Evolutionary conservation across 2,888 invertebrate genomes (phyloP), one percentile per base, ranked within the genome.

Genomic region (Cynaeus angustus): DNA sequence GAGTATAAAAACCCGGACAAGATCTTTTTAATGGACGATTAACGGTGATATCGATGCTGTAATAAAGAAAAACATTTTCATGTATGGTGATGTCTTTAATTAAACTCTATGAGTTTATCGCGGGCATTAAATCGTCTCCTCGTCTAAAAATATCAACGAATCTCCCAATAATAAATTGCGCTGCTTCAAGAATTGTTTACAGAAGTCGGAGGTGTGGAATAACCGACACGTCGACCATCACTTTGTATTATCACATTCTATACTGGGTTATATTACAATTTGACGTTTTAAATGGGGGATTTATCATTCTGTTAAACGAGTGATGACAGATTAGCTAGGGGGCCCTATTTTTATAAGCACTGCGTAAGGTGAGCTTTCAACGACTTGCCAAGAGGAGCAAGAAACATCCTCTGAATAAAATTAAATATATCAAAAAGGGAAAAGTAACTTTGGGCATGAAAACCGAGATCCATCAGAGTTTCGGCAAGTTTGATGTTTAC

Each of bases 211-310:
- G 46, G 59, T 46, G 59, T 9, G 10, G 59, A 59, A 26, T 59
- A 45, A 28, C 10, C 30, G 13, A 45, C 59, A 14, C 43, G 30
- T 16, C n/a, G 14, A 37, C 13, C n/a, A 33, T 33, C 53, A 16
- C 8, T 38, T 12, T n/a, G 21, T 26, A 56, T 56, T 56, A 56
- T 56, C 56, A 56, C 56, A 56, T 56, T 56, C 41, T 41, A 16
- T 26, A 28, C 30, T 56, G 56, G 56, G 12, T 56, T 56, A 26
- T 56, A 43, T 56, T 59, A 59, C 46, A 30, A 46, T 59, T 45
- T 59, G 59, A 59, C 59, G 46, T 59, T 46, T 59, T 46, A 46
- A 59, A 59, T 59, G 59, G 30, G 33, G 46, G 28, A 59, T 59
- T 59, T 33, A 59, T 59, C 59, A 59, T 59, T 59, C 30, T 28